phyloP scores from a whole-genome alignment of 2,888 invertebrate genomes.

The Drosophila hamatofila region DNA sequence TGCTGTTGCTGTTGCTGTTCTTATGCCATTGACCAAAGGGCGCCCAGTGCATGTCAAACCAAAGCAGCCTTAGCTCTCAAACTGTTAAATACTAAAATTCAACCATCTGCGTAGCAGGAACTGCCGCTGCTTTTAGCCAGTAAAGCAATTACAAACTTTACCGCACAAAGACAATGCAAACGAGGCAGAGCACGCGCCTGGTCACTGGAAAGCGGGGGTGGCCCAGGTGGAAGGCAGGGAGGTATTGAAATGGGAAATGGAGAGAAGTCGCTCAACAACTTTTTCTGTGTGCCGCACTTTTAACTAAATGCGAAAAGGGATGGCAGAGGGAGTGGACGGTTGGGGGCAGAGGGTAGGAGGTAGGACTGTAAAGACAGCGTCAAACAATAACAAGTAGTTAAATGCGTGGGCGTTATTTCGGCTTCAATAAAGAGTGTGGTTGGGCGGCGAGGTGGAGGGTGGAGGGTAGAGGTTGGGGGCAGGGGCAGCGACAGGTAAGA shows the following conservation, averaged over 20 bases:
- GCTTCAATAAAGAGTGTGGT: not conserved
- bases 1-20: not conserved
- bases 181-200: not conserved
- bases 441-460: not conserved
- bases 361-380: not conserved
- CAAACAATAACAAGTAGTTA: constrained; percentile 28
- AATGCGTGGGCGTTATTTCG: constrained; percentile 40
- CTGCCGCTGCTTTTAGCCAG: constrained; percentile 13
- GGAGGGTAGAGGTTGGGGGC: too few relatives aligned
- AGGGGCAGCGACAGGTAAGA: too few relatives aligned
- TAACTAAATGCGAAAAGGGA: constrained; percentile 16
- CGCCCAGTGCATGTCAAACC: not conserved
- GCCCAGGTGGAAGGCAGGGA: too few relatives aligned
- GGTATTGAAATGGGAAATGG: not conserved
- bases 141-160: constrained; percentile 26
- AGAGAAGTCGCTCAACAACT: constrained; percentile 52
- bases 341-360: too few relatives aligned
- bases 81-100: not conserved
- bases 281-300: constrained; percentile 46
- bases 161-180: constrained; percentile 15
- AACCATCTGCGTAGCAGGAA: constrained; percentile 6
- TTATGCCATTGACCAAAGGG: constrained; percentile 11
- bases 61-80: not conserved
- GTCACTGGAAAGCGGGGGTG: not conserved
- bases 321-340: too few relatives aligned